These are phyloP conservation scores for Vidua chalybeata DNA, from an alignment of 2,113 vertebrate species.

Conservation along the genomic window DNA sequence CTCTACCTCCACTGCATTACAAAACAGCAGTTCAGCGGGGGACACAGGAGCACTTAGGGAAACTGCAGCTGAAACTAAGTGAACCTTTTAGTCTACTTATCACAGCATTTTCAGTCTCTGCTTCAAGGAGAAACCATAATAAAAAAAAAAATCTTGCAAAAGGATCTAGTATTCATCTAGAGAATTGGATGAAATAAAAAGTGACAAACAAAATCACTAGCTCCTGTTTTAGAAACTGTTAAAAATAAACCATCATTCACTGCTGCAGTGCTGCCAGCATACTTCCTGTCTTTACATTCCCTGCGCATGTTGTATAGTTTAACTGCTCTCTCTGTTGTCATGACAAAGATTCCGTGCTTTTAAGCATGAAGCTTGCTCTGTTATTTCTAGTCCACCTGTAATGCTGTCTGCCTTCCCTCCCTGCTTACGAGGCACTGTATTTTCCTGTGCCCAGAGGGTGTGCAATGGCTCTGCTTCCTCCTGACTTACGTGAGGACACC, in stretches of 20 bases:
- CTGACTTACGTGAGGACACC: neutral
- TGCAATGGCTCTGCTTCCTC: neutral
- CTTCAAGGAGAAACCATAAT: conserved; percentile 50
- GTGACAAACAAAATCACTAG: conserved; percentile 45
- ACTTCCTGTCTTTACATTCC: neutral
- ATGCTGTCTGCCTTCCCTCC: neutral
- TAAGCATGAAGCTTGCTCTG: neutral
- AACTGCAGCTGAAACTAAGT: conserved; percentile 42
- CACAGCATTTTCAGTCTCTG: neutral
- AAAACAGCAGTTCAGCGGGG: conserved; percentile 56
- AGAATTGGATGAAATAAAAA: conserved; percentile 24
- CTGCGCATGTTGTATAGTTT: neutral
- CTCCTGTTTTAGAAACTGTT: conserved; percentile 40
- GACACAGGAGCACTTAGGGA: conserved; percentile 46
- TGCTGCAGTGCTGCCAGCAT: conserved; percentile 4
- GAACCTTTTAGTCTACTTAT: conserved; percentile 49
- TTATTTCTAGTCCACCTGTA: conserved; percentile 8
- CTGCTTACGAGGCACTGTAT: neutral
- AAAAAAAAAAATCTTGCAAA: neutral
- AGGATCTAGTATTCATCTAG: neutral
- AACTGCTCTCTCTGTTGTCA: conserved; percentile 42
- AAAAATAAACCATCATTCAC: conserved; percentile 54
- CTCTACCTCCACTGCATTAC: conserved; percentile 20
- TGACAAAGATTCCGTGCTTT: conserved; percentile 30
- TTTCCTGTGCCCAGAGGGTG: neutral